phyloP scores from a whole-genome alignment of 2,113 vertebrate genomes.

The Corythornis madagascariensis region DNA sequence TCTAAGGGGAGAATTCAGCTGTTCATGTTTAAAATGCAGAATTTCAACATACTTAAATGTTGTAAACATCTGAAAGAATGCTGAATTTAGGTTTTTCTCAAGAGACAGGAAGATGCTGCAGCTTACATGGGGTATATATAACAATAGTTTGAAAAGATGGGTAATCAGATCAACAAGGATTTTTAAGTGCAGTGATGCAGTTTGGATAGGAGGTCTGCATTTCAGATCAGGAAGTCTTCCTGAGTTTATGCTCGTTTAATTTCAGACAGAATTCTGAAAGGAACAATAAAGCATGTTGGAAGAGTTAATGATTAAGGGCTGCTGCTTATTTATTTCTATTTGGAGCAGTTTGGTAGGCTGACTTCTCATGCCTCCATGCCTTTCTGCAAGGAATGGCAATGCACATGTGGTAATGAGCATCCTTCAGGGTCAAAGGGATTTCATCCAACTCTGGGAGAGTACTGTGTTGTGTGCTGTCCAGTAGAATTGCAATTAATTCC shows the following conservation, averaged over 20 bases:
- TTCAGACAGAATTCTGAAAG: not conserved
- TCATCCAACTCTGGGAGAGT: not conserved
- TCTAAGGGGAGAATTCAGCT: conserved; percentile 23
- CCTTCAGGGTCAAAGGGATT: not conserved
- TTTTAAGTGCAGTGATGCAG: not conserved
- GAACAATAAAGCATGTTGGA: not conserved
- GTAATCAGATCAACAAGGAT: not conserved
- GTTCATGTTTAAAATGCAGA: conserved; percentile 21
- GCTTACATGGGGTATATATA: not conserved
- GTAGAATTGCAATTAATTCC: not conserved
- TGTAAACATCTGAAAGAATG: not conserved
- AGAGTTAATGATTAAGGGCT: not conserved
- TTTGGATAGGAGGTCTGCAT: not conserved
- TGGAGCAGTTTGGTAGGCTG: not conserved
- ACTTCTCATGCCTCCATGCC: not conserved
- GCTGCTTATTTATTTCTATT: not conserved
- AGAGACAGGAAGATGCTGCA: not conserved
- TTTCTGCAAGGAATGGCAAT: not conserved
- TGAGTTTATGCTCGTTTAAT: not conserved
- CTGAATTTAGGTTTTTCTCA: not conserved
- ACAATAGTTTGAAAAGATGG: not conserved
- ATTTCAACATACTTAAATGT: not conserved
- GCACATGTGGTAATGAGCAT: not conserved
- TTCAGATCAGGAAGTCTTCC: not conserved
- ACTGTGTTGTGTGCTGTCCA: not conserved